Evolutionary conservation across 2,113 vertebrate genomes (phyloP).

Genomic region (Promerops cafer): DNA sequence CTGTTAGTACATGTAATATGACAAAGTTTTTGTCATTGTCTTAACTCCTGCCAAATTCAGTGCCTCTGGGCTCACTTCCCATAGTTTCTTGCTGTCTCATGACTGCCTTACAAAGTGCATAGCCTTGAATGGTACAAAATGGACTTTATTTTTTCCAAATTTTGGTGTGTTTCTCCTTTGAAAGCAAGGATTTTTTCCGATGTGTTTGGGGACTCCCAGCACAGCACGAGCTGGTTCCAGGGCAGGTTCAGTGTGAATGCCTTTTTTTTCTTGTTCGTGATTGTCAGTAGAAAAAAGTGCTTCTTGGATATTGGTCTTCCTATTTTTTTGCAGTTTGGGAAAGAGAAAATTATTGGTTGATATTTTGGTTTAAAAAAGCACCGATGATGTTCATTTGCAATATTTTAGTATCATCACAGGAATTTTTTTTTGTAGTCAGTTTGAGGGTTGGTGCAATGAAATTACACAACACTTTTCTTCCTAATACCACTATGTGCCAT

Average conservation of each 20-base stretch:
- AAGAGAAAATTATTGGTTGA: not conserved
- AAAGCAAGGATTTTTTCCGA: not conserved
- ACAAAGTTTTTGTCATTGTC: not conserved
- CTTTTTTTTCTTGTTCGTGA: not conserved
- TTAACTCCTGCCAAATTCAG: not conserved
- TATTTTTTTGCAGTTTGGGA: not conserved
- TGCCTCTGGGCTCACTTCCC: not conserved
- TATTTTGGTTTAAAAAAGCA: not conserved
- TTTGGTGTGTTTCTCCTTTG: not conserved
- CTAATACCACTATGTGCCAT: not conserved
- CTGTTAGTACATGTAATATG: not conserved
- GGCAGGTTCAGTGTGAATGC: not conserved
- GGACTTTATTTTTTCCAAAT: not conserved
- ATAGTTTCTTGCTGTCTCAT: not conserved
- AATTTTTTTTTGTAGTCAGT: not conserved
- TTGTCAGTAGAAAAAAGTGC: not conserved
- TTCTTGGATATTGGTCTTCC: not conserved
- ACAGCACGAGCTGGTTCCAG: not conserved
- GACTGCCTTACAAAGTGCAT: not conserved
- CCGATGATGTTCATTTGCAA: rapidly evolving
- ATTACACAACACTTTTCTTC: not conserved
- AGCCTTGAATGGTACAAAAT: not conserved
- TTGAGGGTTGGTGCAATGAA: not conserved
- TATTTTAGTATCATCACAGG: not conserved
- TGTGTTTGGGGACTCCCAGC: not conserved